These are phyloP conservation scores for Hipposideros larvatus DNA, from an alignment of 2,797 vertebrate species.

Conservation along the genomic window DNA sequence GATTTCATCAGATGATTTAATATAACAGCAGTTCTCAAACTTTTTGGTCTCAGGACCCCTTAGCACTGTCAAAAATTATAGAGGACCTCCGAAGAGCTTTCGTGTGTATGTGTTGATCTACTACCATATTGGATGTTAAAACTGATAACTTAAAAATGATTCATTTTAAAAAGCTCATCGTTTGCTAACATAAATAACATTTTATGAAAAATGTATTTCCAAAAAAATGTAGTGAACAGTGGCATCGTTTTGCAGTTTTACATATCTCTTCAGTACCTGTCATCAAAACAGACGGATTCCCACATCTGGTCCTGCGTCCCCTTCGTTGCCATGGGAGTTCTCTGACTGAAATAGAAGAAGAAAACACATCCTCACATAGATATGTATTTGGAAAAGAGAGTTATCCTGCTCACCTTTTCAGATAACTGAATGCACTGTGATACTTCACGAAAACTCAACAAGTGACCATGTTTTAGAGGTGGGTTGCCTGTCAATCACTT, in stretches of 20 bases:
- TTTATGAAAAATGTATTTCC: background rate
- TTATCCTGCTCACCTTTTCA: background rate
- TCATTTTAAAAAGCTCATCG: background rate
- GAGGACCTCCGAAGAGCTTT: background rate
- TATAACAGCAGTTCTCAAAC: background rate
- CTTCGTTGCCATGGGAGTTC: background rate
- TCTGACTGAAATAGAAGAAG: background rate
- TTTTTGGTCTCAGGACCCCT: background rate
- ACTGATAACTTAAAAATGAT: background rate
- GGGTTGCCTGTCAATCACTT: background rate
- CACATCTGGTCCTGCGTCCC: background rate
- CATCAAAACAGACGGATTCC: background rate
- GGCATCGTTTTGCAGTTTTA: background rate
- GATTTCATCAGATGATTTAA: background rate
- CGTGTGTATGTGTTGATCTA: background rate
- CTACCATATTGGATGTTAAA: background rate
- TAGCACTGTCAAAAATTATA: background rate
- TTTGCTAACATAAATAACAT: background rate
- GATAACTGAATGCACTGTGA: background rate
- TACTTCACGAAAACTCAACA: background rate
- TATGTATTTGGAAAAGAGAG: background rate
- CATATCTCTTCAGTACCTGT: too few relatives aligned
- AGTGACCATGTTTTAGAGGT: background rate
- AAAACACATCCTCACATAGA: background rate
- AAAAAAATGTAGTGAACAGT: background rate